phyloP scores from a whole-genome alignment of 2,113 vertebrate genomes.

The Ivindomyrus marchei region DNA sequence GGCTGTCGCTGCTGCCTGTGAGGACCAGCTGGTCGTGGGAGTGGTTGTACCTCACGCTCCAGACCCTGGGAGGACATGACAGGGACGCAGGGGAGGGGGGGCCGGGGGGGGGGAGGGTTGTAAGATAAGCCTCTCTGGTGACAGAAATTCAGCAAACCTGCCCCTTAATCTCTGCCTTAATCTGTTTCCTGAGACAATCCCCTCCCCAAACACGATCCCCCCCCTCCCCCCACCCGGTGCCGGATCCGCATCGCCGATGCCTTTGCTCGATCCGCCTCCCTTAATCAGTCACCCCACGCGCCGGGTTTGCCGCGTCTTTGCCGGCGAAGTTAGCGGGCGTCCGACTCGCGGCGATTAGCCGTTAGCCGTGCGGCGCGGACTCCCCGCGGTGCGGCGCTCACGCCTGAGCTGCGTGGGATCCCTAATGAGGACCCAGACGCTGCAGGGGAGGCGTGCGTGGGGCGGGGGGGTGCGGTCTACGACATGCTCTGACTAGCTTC shows the following conservation, averaged over 20 bases:
- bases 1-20: constrained; percentile 95
- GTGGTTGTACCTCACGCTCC: constrained; percentile 96
- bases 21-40: constrained; percentile 94
- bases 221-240: constrained; percentile 45
- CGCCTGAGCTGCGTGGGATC: not conserved
- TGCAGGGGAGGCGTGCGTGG: not conserved
- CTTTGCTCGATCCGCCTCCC: not conserved
- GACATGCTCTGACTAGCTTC: not conserved
- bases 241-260: constrained; percentile 30
- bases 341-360: not conserved
- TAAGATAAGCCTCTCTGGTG: not conserved
- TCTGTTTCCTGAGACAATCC: constrained; percentile 66
- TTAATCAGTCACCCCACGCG: not conserved
- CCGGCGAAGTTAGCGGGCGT: not conserved
- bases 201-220: constrained; percentile 50
- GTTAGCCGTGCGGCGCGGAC: not conserved
- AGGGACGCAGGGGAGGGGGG: not conserved
- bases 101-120: not conserved
- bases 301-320: not conserved
- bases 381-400: too few species aligned
- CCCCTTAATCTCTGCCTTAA: constrained; percentile 52
- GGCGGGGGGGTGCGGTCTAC: not conserved
- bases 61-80: constrained; percentile 70
- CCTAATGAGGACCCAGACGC: not conserved
- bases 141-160: constrained; percentile 45